Evolutionary conservation across 2,113 vertebrate species (phyloP).

Genomic region (Aphyosemion australe): DNA sequence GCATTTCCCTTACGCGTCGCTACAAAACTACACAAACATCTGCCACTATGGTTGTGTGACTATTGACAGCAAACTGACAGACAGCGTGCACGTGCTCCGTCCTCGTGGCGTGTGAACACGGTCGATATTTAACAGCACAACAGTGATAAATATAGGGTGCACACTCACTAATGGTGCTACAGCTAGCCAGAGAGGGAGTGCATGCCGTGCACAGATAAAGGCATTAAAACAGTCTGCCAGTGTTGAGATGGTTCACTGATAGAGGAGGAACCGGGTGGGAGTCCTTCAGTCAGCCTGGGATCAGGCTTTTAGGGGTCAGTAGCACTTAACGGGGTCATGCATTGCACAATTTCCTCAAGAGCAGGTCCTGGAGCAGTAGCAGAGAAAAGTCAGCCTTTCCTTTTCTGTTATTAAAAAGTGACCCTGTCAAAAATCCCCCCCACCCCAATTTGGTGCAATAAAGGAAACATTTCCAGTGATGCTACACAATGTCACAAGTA

Average conservation of each 20-base stretch:
- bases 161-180: slow-evolving; percentile 62
- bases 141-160: slow-evolving; percentile 47
- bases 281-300: slow-evolving; percentile 57
- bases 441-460: slow-evolving; percentile 70
- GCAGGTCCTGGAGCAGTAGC: slow-evolving; percentile 58
- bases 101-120: slow-evolving; percentile 45
- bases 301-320: slow-evolving; percentile 29
- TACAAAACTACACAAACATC: slow-evolving; percentile 63
- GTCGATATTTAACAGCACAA: slow-evolving; percentile 51
- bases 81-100: slow-evolving; percentile 49
- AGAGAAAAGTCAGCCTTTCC: slow-evolving; percentile 48
- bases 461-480: slow-evolving; percentile 45
- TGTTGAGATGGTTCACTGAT: slow-evolving; percentile 70
- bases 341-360: slow-evolving; percentile 89
- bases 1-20: slow-evolving; percentile 78
- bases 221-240: slow-evolving; percentile 45
- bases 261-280: slow-evolving; percentile 44
- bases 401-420: slow-evolving; percentile 39
- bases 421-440: slow-evolving; percentile 48
- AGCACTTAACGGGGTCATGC: slow-evolving; percentile 84
- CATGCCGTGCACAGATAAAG: slow-evolving; percentile 25
- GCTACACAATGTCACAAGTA: slow-evolving; percentile 25
- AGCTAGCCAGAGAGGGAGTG: slow-evolving; percentile 51
- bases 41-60: slow-evolving; percentile 75
- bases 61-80: slow-evolving; percentile 41